Percentiles rank a stretch among this genome's conserved stretches.
Conservation (phyloP, 2,888 invertebrate species). For the Platypus cylindrus region DNA sequence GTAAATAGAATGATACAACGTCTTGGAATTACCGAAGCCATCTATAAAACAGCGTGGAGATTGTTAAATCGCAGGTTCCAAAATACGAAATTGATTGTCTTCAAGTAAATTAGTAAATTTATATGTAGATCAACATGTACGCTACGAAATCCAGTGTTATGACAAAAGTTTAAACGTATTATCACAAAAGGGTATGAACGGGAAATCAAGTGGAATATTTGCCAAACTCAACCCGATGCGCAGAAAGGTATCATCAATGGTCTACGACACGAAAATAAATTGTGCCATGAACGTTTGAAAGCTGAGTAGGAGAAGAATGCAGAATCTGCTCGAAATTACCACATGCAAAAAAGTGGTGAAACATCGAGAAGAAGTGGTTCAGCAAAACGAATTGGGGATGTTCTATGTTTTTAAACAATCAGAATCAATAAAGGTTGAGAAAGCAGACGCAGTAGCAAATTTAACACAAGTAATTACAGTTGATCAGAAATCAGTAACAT, state of each 20-base stretch:
- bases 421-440: constrained; percentile 35
- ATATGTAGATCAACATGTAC: too few species aligned
- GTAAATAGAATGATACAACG: too few species aligned
- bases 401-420: constrained; percentile 34
- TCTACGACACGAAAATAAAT: constrained; percentile 51
- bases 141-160: constrained; percentile 90
- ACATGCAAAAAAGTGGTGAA: constrained; percentile 38
- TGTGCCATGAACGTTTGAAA: constrained; percentile 53
- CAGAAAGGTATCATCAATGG: constrained; percentile 46
- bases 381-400: constrained; percentile 38
- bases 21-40: too few species aligned
- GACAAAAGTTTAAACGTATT: constrained; percentile 60
- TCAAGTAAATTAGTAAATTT: too few species aligned
- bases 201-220: constrained; percentile 38
- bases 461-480: constrained; percentile 35
- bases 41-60: too few species aligned
- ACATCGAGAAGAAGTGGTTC: constrained; percentile 35
- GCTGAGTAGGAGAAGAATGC: constrained; percentile 44
- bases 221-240: constrained; percentile 49
- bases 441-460: constrained; percentile 37
- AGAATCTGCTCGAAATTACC: constrained; percentile 36
- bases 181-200: constrained; percentile 48
- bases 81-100: too few species aligned
- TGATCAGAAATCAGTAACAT: constrained; percentile 32
- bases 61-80: too few species aligned